Percentiles rank a stretch among this genome's conserved stretches.
Evolutionary conservation across 2,888 invertebrate species (phyloP).

Genomic region (Achlya flavicornis): DNA sequence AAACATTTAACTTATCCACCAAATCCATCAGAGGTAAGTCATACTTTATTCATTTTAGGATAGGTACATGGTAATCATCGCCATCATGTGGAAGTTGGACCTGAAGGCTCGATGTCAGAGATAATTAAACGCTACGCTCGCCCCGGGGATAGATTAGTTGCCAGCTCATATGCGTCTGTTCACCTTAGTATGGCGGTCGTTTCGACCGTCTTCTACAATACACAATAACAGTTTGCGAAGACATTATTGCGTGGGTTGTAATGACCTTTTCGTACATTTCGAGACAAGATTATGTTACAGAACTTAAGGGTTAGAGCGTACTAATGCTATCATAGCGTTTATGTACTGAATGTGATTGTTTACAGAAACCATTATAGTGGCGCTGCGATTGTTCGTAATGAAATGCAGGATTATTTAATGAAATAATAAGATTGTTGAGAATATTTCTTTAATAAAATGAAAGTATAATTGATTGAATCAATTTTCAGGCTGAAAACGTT

Average conservation of each 20-base stretch:
- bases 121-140: conserved; percentile 29
- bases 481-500: no score
- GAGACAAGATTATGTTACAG: conserved; percentile 3
- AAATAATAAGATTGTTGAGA: no score
- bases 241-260: conserved; percentile 1
- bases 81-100: neutral
- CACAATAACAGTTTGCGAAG: neutral
- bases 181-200: neutral
- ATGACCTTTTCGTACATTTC: neutral
- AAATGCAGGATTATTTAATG: no score
- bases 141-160: conserved; percentile 24
- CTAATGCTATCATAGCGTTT: neutral
- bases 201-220: neutral
- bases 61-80: no score
- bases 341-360: neutral
- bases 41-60: no score
- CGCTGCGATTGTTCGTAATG: no score
- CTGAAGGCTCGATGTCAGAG: conserved; percentile 1
- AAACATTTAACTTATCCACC: no score
- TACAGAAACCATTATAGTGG: neutral
- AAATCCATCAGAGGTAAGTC: no score
- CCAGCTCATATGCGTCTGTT: conserved; percentile 24
- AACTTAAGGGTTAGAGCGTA: neutral
- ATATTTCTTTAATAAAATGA: no score
- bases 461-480: no score